Conservation (phyloP, 2,888 invertebrate species). For the Drosophila macrospina region DNA sequence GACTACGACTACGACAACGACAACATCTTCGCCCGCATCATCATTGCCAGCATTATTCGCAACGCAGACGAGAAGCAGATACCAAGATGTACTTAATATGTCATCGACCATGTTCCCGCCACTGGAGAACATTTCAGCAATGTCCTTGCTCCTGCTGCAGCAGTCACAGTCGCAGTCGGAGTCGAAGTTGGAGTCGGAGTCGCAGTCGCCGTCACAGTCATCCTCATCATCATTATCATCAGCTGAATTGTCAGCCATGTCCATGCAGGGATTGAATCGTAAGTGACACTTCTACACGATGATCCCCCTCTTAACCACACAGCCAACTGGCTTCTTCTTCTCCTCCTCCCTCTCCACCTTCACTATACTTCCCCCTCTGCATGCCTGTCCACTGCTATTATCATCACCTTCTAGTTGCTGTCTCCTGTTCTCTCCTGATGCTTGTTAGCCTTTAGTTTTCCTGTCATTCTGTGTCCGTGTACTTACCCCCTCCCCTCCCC, state of each 20-base stretch:
- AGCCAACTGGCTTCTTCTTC: neutral
- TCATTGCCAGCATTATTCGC: constrained; percentile 71
- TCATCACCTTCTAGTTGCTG: constrained; percentile 33
- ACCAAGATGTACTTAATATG: constrained; percentile 85
- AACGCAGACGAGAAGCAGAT: constrained; percentile 78
- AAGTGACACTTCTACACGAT: constrained; percentile 75
- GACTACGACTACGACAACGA: constrained; percentile 58
- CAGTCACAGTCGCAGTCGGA: constrained; percentile 30
- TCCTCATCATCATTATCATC: constrained; percentile 59
- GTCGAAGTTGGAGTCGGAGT: too few species aligned
- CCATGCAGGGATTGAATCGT: constrained; percentile 84
- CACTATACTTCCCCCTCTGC: neutral
- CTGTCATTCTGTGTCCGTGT: constrained; percentile 37
- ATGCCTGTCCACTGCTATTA: constrained; percentile 27
- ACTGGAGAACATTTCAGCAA: constrained; percentile 65
- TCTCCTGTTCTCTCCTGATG: constrained; percentile 33
- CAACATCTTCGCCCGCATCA: constrained; percentile 75
- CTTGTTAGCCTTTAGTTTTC: constrained; percentile 61
- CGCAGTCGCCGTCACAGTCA: constrained; percentile 15
- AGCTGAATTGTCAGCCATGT: constrained; percentile 76
- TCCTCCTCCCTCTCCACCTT: neutral
- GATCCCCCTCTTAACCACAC: constrained; percentile 34
- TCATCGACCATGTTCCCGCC: constrained; percentile 84
- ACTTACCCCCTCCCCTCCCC: neutral
- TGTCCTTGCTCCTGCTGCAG: constrained; percentile 59